phyloP scores from a whole-genome alignment of 2,888 invertebrate genomes.

The Drosophila acutilabella region DNA sequence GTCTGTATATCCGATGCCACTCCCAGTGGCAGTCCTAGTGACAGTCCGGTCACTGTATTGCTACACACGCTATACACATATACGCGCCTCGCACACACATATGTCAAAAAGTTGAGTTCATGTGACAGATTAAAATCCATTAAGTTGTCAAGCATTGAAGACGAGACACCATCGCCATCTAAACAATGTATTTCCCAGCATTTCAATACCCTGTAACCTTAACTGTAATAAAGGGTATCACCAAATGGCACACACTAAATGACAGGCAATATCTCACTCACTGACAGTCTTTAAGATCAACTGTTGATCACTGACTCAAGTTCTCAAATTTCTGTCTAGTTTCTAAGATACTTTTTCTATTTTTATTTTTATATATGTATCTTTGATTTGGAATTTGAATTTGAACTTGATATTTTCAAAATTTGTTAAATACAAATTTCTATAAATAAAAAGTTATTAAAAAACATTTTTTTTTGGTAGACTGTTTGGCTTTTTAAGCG shows the following conservation, averaged over 20 bases:
- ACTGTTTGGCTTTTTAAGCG: no score
- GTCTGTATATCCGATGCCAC: not conserved
- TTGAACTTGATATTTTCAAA: not conserved
- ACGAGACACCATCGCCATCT: constrained; percentile 15
- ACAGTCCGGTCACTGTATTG: constrained; percentile 32
- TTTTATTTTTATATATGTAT: no score
- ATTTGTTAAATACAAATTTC: not conserved
- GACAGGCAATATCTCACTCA: not conserved
- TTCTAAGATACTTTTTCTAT: not conserved
- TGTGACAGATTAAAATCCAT: constrained; percentile 84
- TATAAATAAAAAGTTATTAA: not conserved
- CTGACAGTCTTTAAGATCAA: constrained; percentile 8
- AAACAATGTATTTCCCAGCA: constrained; percentile 15
- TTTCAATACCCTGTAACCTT: constrained; percentile 12
- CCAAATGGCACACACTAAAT: not conserved
- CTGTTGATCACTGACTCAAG: not conserved
- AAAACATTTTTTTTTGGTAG: not conserved
- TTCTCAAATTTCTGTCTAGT: constrained; percentile 4
- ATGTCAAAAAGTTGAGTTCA: constrained; percentile 72
- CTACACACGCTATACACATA: no score
- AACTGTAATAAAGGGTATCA: constrained; percentile 9
- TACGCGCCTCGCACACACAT: constrained; percentile 16
- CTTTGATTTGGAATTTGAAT: not conserved
- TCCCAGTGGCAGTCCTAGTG: constrained; percentile 17
- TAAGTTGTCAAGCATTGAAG: constrained; percentile 76